Conservation (phyloP, 2,888 invertebrate species). For the Molorchus minor region DNA sequence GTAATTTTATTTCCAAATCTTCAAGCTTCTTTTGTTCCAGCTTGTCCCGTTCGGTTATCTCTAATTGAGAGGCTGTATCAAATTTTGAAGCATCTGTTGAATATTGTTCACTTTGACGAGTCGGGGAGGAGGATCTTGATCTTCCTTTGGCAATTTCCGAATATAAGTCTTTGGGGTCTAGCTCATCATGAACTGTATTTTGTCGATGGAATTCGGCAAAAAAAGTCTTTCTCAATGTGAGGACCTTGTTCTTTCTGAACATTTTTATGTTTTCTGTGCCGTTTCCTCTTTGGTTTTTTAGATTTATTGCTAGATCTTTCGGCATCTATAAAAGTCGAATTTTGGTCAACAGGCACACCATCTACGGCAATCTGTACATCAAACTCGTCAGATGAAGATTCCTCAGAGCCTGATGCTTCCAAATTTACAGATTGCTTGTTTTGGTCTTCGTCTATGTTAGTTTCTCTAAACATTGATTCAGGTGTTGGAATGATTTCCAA, state of each 20-base stretch:
- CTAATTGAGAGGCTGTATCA: too few relatives aligned
- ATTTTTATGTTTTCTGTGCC: slow-evolving; percentile 42
- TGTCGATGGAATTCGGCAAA: slow-evolving; percentile 52
- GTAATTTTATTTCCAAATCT: too few relatives aligned
- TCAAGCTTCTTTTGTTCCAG: too few relatives aligned
- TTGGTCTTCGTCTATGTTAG: too few relatives aligned
- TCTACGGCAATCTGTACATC: slow-evolving; percentile 54
- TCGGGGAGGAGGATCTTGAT: slow-evolving; percentile 53
- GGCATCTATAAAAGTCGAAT: slow-evolving; percentile 46
- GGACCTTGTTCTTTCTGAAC: slow-evolving; percentile 27
- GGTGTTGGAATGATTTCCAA: too few relatives aligned
- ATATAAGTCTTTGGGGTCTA: slow-evolving; percentile 53
- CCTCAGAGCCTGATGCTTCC: slow-evolving; percentile 27
- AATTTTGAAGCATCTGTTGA: background rate
- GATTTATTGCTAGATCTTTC: slow-evolving; percentile 43
- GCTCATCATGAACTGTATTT: slow-evolving; percentile 43
- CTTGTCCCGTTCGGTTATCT: too few relatives aligned
- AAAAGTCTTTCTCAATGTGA: slow-evolving; percentile 44
- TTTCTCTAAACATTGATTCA: too few relatives aligned
- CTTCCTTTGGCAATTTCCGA: slow-evolving; percentile 49
- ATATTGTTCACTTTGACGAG: background rate
- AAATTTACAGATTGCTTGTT: too few relatives aligned
- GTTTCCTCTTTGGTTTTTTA: slow-evolving; percentile 43
- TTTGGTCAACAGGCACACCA: slow-evolving; percentile 47
- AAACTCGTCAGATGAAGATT: slow-evolving; percentile 49